Evolutionary conservation across 2,113 vertebrate genomes (phyloP).

Genomic region (Centropus unirufus): DNA sequence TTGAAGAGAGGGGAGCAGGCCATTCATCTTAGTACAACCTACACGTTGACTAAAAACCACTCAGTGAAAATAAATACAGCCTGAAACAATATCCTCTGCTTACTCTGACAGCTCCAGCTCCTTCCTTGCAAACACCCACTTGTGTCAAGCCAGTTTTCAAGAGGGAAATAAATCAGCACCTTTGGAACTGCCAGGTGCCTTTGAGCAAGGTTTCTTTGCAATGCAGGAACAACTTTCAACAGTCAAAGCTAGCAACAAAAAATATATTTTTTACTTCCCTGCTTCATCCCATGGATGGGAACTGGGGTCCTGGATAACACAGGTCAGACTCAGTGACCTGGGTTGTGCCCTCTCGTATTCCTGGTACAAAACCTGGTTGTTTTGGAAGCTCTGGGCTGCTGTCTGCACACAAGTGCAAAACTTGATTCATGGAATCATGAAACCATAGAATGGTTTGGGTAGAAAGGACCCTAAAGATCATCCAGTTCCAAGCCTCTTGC

Average conservation of each 20-base stretch:
- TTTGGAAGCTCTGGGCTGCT: background rate
- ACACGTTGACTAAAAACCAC: background rate
- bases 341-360: background rate
- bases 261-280: background rate
- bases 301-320: background rate
- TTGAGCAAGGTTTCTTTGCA: background rate
- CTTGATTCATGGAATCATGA: background rate
- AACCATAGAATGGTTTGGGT: too few species aligned
- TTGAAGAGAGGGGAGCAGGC: background rate
- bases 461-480: too few species aligned
- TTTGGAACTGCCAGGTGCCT: background rate
- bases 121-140: background rate
- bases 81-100: slow-evolving; percentile 48
- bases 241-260: background rate
- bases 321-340: background rate
- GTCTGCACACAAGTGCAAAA: background rate
- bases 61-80: slow-evolving; percentile 46
- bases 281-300: background rate
- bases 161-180: slow-evolving; percentile 19
- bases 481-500: too few species aligned
- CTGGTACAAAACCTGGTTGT: background rate
- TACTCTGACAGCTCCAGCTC: slow-evolving; percentile 8
- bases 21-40: background rate
- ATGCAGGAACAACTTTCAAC: background rate
- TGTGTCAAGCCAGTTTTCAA: background rate